Evolutionary conservation across 2,113 vertebrate genomes (phyloP), one percentile per base, ranked within the genome.

Genomic region (Procavia capensis): DNA sequence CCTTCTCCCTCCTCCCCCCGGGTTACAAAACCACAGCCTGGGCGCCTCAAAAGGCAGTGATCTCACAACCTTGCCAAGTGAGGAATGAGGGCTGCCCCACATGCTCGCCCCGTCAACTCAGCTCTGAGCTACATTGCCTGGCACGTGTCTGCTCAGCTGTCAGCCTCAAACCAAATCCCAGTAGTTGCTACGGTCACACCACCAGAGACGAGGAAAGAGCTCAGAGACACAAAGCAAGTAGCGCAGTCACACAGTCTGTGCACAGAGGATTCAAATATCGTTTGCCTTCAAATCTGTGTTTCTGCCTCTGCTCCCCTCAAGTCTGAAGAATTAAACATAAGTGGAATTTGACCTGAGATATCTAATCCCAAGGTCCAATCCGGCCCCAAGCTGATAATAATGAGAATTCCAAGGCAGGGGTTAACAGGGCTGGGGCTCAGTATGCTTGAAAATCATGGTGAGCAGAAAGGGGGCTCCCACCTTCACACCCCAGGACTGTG

Each of bases 101-200:
- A n/a, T n/a, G n/a, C n/a, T n/a, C n/a, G n/a, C n/a, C n/a, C n/a
- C n/a, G n/a, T n/a, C n/a, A n/a, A n/a, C n/a, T n/a, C n/a, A n/a
- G n/a, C n/a, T n/a, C n/a, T n/a, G n/a, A n/a, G n/a, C n/a, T n/a
- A n/a, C n/a, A n/a, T 0, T 6, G 3, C 14, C 66, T 84, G 3
- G 1, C 34, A 27, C 0, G 0, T 0, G 5, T 13, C 36, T 6
- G 85, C 7, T 72, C 20, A 3, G n/a, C 5, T 17, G 31, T 13
- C 1, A 13, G 0, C 8, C 80, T 19, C 68, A 22, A 9, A 43
- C 43, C 41, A 25, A 75, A 45, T 11, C 70, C 81, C 31, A n/a
- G 14, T 4, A 14, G 3, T 31, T 34, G 64, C 29, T 66, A 9
- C 0, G n/a, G n/a, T 6, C 34, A 8, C 0, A 4, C 50, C 19